Base-by-base conservation (phyloP, 2,113 vertebrate species). In the Onychostruthus taczanowskii region DNA sequence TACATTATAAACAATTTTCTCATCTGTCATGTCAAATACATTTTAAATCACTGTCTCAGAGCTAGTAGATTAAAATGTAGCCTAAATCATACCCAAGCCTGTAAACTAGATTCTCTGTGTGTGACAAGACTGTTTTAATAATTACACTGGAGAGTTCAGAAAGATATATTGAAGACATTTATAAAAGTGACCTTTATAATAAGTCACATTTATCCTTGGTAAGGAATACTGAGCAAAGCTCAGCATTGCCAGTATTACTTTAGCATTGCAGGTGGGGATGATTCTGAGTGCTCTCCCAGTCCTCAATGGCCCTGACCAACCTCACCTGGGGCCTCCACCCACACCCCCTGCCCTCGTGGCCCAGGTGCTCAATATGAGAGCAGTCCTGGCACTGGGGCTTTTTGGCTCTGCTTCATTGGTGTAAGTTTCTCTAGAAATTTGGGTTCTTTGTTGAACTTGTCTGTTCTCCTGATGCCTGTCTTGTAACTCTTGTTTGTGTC, bases 301-400 rank as follows among this genome's bases (percentile, higher is more conserved):
- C 66, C 33, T 46, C 20, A 6, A 24, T 69, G 66, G 30, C 24
- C 69, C 67, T 84, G 35, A 61, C 33, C 58, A 68, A 0, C 16
- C n/a, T 68, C 87, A 83, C 31, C 50, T 81, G 78, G 50, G 19
- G 10, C 13, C 14, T 81, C 27, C 19, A 62, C 24, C 30, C 44
- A 43, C 78, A n/a, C 6, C 11, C 27, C 18, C 30, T 58, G 37
- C 39, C n/a, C 64, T 33, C 1, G 0, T 11, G 24, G 18, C 14
- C 58, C 50, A 27, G 44, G 20, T 47, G 44, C 37, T 83, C 64
- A 22, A 33, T 59, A 6, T 46, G 39, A 85, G 26, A 49, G 37
- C 44, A 50, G 62, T 7, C 13, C 11, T 39, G 37, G 11, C 1
- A 0, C 0, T 0, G 5, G 1, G 1, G 0, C 3, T 26, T 2